Evolutionary conservation across 2,888 invertebrate species (phyloP).

Genomic region (Brachyptera putata): DNA sequence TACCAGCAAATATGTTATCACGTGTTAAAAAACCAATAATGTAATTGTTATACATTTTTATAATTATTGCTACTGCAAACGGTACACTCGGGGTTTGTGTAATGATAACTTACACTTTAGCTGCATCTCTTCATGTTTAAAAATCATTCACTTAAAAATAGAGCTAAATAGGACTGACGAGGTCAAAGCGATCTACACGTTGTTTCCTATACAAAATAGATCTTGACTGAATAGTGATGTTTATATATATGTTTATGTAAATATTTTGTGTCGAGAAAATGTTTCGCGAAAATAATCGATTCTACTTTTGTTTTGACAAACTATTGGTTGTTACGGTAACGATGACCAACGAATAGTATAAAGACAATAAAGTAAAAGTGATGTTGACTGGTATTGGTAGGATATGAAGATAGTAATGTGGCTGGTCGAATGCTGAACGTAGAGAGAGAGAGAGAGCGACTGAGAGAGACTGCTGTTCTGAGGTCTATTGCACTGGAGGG

Average conservation of each 20-base stretch:
- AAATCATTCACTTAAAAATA: constrained; percentile 11
- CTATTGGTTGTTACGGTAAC: too few relatives aligned
- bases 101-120: constrained; percentile 23
- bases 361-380: too few relatives aligned
- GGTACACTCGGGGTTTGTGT: constrained; percentile 30
- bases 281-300: too few relatives aligned
- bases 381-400: too few relatives aligned
- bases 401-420: not conserved
- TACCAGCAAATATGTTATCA: constrained; percentile 32
- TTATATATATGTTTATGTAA: too few relatives aligned
- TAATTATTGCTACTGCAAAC: constrained; percentile 35
- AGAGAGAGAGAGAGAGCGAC: not conserved
- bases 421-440: not conserved
- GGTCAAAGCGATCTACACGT: too few relatives aligned
- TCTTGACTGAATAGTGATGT: too few relatives aligned
- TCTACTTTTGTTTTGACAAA: too few relatives aligned
- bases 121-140: constrained; percentile 2
- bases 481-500: constrained; percentile 22
- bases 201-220: too few relatives aligned
- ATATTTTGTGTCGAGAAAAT: too few relatives aligned
- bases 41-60: constrained; percentile 20
- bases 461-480: not conserved
- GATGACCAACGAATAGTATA: too few relatives aligned
- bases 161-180: constrained; percentile 17
- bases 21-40: constrained; percentile 30